A percentile compares a stretch with the other conserved stretches of the same genome.
These are phyloP conservation scores for Benthosema pterotum DNA, from an alignment of 2,797 vertebrate species.

Conservation along the genomic window DNA sequence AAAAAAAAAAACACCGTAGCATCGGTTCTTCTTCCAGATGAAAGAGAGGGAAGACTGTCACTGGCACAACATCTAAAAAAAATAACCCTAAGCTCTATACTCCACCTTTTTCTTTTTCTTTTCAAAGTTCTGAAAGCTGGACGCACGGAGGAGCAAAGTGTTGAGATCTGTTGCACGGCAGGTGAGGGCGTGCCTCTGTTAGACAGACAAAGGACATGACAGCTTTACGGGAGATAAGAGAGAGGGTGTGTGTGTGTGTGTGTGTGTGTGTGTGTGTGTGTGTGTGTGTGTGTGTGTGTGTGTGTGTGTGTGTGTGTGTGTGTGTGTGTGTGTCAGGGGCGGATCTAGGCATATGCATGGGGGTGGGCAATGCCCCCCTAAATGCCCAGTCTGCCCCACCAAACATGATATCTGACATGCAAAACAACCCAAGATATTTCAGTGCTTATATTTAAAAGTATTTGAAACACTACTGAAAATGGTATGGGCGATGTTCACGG, in stretches of 20 bases:
- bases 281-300: slow-evolving; percentile 25
- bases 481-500: too few relatives aligned
- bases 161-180: slow-evolving; percentile 49
- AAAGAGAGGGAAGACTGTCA: slow-evolving; percentile 67
- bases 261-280: slow-evolving; percentile 23
- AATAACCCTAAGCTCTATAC: slow-evolving; percentile 17
- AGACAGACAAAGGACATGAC: slow-evolving; percentile 29
- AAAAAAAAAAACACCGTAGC: too few relatives aligned
- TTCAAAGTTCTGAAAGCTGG: slow-evolving; percentile 45
- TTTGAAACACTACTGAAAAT: too few relatives aligned
- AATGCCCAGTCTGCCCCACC: too few relatives aligned
- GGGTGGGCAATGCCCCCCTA: too few relatives aligned
- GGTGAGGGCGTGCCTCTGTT: slow-evolving; percentile 56
- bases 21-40: slow-evolving; percentile 25
- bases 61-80: slow-evolving; percentile 81
- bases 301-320: too few relatives aligned
- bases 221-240: slow-evolving; percentile 19
- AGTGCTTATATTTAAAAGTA: too few relatives aligned
- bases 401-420: too few relatives aligned
- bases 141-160: slow-evolving; percentile 44
- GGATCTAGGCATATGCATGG: too few relatives aligned
- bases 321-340: too few relatives aligned
- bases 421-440: too few relatives aligned
- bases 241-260: slow-evolving; percentile 14
- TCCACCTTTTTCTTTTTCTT: slow-evolving; percentile 20